Base-by-base conservation (phyloP, 2,113 vertebrate genomes). In the Callipepla squamata region DNA sequence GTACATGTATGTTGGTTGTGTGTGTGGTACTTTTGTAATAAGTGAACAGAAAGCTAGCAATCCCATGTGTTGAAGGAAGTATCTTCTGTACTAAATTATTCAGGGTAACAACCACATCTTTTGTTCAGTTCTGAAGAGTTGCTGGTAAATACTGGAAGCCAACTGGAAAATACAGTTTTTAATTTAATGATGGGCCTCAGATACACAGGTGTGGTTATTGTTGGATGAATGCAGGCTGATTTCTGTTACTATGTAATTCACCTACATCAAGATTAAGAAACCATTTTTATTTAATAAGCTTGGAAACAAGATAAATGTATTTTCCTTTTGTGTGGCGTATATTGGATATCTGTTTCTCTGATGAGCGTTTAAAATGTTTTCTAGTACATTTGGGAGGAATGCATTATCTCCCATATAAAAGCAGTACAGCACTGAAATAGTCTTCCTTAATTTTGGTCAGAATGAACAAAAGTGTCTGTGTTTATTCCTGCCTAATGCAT, bases 401-500 rank as follows among this genome's bases (percentile, higher is more conserved):
- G 88, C 94, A 92, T 97, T 96, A 85, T 95, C 68, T 96, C 80
- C 87, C 62, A 12, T 94, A 75, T 86, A 96, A 96, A 95, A 96
- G 93, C 92, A 94, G 93, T 92, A 30, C 74, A 90, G 92, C 12
- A 26, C 87, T 96, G 95, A 96, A 96, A 96, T 97, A 95, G 91
- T 96, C 95, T 94, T 97, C 95, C 97, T 97, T 97, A 96, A 97
- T 97, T 98, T 97, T 96, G 97, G 95, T 97, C 97, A 87, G 96
- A 96, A 95, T 55, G 96, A 97, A 98, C 98, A 97, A 97, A 97
- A 98, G 98, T 98, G 98, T 98, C 98, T 97, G 95, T 98, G 98
- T 98, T 98, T 98, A 98, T 98, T 98, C 97, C 96, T 97, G 97
- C 97, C 98, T 98, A 98, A 98, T 98, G 98, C 98, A 98, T 98